These are phyloP conservation scores for Microplitis demolitor DNA, from an alignment of 1,140 invertebrate genomes.

Conservation along the genomic window DNA sequence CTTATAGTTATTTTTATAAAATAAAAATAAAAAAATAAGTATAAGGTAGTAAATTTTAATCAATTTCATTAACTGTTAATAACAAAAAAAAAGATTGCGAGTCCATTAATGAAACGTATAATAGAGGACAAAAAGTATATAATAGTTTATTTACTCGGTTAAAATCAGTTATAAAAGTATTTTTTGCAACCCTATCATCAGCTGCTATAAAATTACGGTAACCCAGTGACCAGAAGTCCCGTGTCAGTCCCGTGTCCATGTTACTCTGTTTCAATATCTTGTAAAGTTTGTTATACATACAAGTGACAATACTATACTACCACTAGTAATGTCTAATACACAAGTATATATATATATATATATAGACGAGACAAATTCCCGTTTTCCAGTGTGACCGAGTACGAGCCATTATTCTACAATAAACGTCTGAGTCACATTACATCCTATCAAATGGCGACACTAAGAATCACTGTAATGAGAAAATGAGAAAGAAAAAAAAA, in stretches of 20 bases:
- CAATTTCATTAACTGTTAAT: too few relatives aligned
- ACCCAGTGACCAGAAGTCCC: conserved; percentile 12
- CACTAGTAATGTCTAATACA: too few relatives aligned
- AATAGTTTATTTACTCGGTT: not conserved
- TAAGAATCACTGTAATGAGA: not conserved
- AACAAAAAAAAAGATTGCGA: too few relatives aligned
- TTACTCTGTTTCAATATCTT: conserved; percentile 9
- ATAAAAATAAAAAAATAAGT: too few relatives aligned
- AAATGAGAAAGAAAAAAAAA: not conserved
- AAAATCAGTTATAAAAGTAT: not conserved
- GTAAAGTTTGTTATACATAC: conserved; percentile 6
- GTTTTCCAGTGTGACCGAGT: conserved; percentile 17
- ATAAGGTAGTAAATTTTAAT: too few relatives aligned
- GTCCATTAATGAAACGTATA: too few relatives aligned
- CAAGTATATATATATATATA: too few relatives aligned
- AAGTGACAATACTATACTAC: too few relatives aligned
- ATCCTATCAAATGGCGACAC: not conserved
- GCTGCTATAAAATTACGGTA: conserved; percentile 1
- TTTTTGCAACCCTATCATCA: not conserved
- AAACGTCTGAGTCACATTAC: not conserved
- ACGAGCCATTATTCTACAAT: not conserved
- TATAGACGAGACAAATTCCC: conserved; percentile 15
- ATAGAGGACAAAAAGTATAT: too few relatives aligned
- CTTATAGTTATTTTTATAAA: too few relatives aligned
- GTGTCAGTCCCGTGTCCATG: too few relatives aligned